Percentiles rank a stretch among this genome's conserved stretches.
Conservation (phyloP, 2,113 vertebrate genomes). For the Verasper variegatus region DNA sequence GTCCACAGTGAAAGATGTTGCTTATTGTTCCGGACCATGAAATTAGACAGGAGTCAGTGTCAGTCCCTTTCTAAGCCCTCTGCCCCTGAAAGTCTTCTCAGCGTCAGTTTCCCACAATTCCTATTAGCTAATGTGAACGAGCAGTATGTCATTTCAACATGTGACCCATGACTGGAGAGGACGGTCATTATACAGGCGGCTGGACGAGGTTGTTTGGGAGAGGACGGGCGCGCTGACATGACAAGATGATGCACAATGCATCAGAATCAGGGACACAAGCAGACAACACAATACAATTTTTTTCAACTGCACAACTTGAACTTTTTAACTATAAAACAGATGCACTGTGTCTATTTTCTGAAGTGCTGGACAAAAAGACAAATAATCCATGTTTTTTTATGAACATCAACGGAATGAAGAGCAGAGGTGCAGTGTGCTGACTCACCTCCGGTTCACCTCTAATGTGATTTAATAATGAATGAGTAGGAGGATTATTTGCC, state of each 20-base stretch:
- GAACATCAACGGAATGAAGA: slow-evolving; percentile 4
- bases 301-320: background rate
- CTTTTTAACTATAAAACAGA: background rate
- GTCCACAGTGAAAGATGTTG: background rate
- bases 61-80: background rate
- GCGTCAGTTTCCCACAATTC: background rate
- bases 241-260: background rate
- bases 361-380: background rate
- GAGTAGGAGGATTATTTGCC: slow-evolving; percentile 39
- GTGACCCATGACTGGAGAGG: background rate
- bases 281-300: background rate
- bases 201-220: background rate
- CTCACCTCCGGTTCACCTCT: slow-evolving; percentile 37
- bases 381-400: background rate
- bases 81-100: background rate
- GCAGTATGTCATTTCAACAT: background rate
- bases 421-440: slow-evolving; percentile 21
- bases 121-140: background rate
- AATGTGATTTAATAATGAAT: slow-evolving; percentile 67
- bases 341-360: background rate
- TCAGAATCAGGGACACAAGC: background rate
- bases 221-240: background rate
- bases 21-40: background rate
- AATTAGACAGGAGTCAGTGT: background rate
- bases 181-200: background rate